Percentiles rank a stretch among this genome's conserved stretches.
These are phyloP conservation scores for Panthera uncia DNA, from an alignment of 2,113 vertebrate genomes.

Conservation along the genomic window DNA sequence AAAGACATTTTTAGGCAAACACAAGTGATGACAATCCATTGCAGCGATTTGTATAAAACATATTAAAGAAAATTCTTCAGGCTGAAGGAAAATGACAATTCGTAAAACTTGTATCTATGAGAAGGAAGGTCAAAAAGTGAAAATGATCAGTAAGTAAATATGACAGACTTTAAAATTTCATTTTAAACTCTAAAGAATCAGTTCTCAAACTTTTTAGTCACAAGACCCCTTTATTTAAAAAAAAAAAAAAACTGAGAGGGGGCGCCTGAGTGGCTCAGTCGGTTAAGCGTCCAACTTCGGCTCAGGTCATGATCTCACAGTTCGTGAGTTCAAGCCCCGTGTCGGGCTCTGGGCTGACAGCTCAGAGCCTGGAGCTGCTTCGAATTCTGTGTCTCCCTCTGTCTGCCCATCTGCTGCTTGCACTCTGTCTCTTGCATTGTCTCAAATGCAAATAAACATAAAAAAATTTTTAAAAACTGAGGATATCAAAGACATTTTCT, in stretches of 20 bases:
- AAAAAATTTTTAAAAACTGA: no score
- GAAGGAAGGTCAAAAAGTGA: neutral
- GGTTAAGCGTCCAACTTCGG: no score
- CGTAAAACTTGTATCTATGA: neutral
- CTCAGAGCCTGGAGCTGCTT: no score
- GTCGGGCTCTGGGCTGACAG: no score
- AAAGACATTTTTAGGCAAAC: neutral
- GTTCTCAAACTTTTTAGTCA: neutral
- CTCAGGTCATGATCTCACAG: no score
- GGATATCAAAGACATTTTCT: neutral
- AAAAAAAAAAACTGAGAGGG: neutral
- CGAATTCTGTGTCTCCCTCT: no score
- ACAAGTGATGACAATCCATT: neutral
- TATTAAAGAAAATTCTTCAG: neutral
- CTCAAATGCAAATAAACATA: no score
- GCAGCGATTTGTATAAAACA: neutral
- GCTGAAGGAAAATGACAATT: neutral
- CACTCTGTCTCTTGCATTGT: no score
- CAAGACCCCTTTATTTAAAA: neutral
- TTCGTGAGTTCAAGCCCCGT: no score
- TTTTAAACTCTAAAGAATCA: neutral
- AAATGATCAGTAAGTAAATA: neutral
- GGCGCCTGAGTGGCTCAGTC: no score
- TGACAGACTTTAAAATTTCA: neutral
- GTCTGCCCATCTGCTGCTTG: no score